A percentile compares a stretch with the other conserved stretches of the same genome.
phyloP scores from a whole-genome alignment of 2,113 vertebrate species.

The Nothocercus julius region DNA sequence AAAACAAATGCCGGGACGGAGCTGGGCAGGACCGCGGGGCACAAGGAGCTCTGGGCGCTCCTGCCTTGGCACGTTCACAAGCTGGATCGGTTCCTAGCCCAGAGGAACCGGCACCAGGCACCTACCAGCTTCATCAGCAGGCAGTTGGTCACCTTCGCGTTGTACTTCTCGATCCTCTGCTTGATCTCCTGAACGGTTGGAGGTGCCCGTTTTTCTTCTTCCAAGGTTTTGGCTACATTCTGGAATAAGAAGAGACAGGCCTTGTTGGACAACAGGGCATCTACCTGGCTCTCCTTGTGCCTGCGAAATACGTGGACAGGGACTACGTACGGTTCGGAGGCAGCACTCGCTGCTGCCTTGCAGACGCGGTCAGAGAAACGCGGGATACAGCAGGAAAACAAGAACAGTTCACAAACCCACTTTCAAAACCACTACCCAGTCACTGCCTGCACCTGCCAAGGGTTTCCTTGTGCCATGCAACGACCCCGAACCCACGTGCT shows the following conservation, averaged over 20 bases:
- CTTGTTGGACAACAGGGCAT: neutral
- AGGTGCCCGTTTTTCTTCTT: slow-evolving; percentile 73
- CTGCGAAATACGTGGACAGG: fast-evolving
- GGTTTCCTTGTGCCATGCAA: neutral
- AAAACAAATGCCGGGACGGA: neutral
- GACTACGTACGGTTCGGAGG: fast-evolving
- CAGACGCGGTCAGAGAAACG: too few relatives aligned
- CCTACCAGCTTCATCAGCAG: slow-evolving; percentile 92
- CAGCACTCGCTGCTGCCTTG: neutral
- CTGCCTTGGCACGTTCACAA: neutral
- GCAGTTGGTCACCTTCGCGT: slow-evolving; percentile 86
- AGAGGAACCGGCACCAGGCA: fast-evolving
- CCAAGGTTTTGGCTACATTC: slow-evolving; percentile 77
- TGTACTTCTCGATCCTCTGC: slow-evolving; percentile 89
- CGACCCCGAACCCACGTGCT: neutral
- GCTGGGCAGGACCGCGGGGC: neutral
- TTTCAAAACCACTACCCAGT: neutral
- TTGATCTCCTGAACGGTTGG: slow-evolving; percentile 85
- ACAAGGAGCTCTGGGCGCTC: neutral
- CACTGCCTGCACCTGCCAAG: fast-evolving
- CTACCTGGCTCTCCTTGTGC: neutral
- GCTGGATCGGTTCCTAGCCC: neutral
- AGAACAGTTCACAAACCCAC: neutral
- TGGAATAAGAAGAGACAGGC: slow-evolving; percentile 51
- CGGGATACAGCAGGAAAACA: neutral